These are phyloP conservation scores for Manacus vitellinus DNA, from an alignment of 2,113 vertebrate species.

Conservation along the genomic window DNA sequence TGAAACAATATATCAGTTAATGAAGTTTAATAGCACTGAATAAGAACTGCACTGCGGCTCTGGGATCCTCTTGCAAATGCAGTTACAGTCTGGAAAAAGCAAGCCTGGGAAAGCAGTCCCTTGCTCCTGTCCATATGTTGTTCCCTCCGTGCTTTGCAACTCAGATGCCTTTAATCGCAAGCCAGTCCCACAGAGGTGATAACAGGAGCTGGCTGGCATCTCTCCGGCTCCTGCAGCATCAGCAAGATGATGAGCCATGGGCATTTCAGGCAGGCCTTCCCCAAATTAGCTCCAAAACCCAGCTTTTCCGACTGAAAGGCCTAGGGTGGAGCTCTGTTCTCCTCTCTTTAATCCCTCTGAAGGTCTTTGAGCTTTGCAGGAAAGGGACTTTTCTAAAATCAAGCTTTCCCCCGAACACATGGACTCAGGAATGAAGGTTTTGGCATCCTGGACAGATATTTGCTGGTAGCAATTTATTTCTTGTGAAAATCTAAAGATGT, in stretches of 20 bases:
- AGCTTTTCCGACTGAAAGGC: not conserved
- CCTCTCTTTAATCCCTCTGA: not conserved
- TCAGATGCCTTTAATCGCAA: conserved; percentile 52
- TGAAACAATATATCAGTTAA: conserved; percentile 63
- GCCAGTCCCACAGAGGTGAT: conserved; percentile 57
- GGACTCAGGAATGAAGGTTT: not conserved
- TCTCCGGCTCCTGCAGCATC: conserved; percentile 40
- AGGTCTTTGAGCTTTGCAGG: not conserved
- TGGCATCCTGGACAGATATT: not conserved
- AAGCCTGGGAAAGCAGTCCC: conserved; percentile 51
- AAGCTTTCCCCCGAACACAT: accelerated
- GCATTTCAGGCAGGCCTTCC: conserved; percentile 29
- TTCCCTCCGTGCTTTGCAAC: conserved; percentile 56
- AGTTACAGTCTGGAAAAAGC: not conserved
- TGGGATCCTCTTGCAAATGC: conserved; percentile 59
- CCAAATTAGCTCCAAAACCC: conserved; percentile 8
- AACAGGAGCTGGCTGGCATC: conserved; percentile 60
- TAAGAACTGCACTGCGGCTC: conserved; percentile 64
- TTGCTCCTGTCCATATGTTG: conserved; percentile 61
- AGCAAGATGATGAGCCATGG: conserved; percentile 28
- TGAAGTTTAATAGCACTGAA: conserved; percentile 62
- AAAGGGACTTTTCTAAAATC: not conserved
- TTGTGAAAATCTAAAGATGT: not conserved
- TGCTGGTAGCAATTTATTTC: not conserved
- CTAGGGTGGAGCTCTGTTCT: not conserved